These are phyloP conservation scores for Lepisosteus osseus DNA, from an alignment of 2,113 vertebrate genomes.

Conservation along the genomic window DNA sequence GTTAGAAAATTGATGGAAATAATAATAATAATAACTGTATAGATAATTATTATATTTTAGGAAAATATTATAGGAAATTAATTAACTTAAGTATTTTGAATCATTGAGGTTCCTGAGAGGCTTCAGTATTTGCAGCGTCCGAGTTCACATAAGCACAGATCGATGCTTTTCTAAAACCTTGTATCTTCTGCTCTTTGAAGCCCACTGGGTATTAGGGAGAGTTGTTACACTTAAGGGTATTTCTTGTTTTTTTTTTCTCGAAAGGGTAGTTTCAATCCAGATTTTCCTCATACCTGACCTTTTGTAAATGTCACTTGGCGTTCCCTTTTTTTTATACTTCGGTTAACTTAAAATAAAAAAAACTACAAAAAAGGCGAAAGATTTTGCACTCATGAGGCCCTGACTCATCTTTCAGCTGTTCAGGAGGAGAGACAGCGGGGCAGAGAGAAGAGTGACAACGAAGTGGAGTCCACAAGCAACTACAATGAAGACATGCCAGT, in stretches of 20 bases:
- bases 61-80: no score
- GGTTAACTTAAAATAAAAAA: not conserved
- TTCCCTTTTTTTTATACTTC: not conserved
- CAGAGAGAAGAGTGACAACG: conserved; percentile 80
- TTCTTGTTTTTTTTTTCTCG: not conserved
- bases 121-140: no score
- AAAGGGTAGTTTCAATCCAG: no score
- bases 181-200: no score
- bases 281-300: not conserved
- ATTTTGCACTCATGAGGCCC: not conserved
- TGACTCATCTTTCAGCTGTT: conserved; percentile 68
- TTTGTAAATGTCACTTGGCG: not conserved
- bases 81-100: no score
- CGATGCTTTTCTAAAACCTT: no score
- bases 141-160: no score
- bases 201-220: no score
- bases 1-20: no score
- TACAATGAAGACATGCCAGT: conserved; percentile 91
- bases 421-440: conserved; percentile 93
- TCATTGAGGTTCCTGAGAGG: no score
- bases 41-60: no score
- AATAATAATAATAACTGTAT: no score
- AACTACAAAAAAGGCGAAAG: not conserved
- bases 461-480: conserved; percentile 72
- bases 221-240: not conserved